Conservation (phyloP, 2,113 vertebrate species). For the Brachyhypopomus occidentalis region DNA sequence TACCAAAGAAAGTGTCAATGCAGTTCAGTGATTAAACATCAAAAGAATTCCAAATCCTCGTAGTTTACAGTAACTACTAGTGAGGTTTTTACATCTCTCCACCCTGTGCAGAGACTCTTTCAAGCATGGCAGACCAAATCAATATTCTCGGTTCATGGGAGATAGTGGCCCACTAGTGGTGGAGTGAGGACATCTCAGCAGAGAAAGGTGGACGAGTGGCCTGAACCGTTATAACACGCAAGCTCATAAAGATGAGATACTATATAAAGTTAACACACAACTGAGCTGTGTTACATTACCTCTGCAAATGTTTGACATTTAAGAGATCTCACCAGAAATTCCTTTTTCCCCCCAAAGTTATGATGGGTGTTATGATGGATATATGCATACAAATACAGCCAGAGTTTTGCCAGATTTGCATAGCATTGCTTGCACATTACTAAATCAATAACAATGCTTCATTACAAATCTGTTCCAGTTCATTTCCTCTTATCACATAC, state of each 20-base stretch:
- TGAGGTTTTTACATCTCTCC: neutral
- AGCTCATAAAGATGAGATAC: neutral
- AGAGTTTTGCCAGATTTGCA: neutral
- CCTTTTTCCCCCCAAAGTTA: neutral
- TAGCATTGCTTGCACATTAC: neutral
- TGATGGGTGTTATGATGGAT: conserved; percentile 11
- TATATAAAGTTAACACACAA: conserved; percentile 20
- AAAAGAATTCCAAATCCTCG: neutral
- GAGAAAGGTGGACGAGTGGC: neutral
- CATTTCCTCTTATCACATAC: neutral
- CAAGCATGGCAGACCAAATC: neutral
- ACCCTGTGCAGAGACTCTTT: neutral
- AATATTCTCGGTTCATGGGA: neutral
- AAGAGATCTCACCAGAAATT: neutral
- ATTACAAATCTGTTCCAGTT: neutral
- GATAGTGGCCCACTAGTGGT: conserved; percentile 36
- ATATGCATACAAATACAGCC: neutral
- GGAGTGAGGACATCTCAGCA: conserved; percentile 1
- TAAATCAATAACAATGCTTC: neutral
- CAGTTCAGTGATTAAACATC: neutral
- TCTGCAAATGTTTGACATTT: conserved; percentile 15
- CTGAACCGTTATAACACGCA: neutral
- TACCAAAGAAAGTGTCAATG: neutral
- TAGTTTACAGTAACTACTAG: neutral
- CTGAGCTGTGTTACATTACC: neutral